Evolutionary conservation across 2,113 vertebrate genomes (phyloP).

Genomic region (Meriones unguiculatus): DNA sequence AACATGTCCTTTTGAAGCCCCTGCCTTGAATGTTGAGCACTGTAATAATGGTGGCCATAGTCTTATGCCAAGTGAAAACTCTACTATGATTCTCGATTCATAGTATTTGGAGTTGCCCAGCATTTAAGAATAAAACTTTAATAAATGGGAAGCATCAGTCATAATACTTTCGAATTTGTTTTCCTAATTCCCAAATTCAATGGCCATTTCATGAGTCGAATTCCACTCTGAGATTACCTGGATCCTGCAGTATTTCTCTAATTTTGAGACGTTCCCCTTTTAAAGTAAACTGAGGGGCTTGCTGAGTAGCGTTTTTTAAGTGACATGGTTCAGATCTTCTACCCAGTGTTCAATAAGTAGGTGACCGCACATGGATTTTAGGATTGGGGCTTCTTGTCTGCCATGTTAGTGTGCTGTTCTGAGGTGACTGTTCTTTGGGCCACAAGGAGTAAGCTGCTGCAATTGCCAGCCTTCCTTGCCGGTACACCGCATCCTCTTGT

Average conservation of each 20-base stretch:
- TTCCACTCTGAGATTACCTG: constrained; percentile 2
- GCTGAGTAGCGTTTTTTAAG: constrained; percentile 4
- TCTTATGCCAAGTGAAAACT: neutral
- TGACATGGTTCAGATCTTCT: neutral
- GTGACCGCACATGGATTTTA: neutral
- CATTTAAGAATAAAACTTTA: constrained; percentile 2
- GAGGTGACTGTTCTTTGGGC: neutral
- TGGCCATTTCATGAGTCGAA: neutral
- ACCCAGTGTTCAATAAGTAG: neutral
- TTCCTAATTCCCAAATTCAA: neutral
- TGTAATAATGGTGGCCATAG: neutral
- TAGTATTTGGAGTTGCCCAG: constrained; percentile 24
- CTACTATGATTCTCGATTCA: neutral
- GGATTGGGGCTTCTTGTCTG: neutral
- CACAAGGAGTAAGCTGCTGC: neutral
- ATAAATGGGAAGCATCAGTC: neutral
- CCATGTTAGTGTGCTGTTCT: constrained; percentile 29
- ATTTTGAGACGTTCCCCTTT: neutral
- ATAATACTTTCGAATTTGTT: constrained; percentile 44
- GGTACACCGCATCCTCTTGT: neutral
- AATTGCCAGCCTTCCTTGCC: neutral
- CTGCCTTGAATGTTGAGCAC: neutral
- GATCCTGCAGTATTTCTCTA: neutral
- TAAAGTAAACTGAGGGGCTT: neutral
- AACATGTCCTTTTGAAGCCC: neutral